Evolutionary conservation across 2,113 vertebrate species (phyloP), one percentile per base, ranked within the genome.

Genomic region (Reinhardtius hippoglossoides): DNA sequence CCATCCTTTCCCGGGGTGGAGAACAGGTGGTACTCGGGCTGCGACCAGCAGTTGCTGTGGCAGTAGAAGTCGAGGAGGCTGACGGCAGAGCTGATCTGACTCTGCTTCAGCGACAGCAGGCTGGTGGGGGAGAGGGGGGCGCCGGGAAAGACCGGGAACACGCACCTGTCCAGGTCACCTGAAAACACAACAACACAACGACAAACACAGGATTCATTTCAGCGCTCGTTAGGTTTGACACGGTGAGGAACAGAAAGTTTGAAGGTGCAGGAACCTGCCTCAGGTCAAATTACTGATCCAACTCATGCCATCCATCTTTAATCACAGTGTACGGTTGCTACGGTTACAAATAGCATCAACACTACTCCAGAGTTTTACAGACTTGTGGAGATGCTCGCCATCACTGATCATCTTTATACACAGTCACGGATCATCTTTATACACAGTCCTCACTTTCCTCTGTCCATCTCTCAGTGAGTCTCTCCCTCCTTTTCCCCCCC

Each of bases 51-150:
- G 92, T 96, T 96, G 89, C 96, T 96, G 74, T 92, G 85, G 94
- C 97, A 99, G 91, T 95, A 95, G 75, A 95, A 95, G 87, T 99
- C 97, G 76, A 99, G 95, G 81, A 96, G 95, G 78, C 95, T 95
- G 71, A 95, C 94, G 67, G 97, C 96, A 9, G 97, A 96, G 89
- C 83, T 88, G 91, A 99, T 95, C 94, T 98, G 96, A 89, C 79
- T 94, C 57, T 94, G 93, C 83, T 96, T 97, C 87, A 98, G 93
- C 20, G 93, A 93, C 91, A 95, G 95, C 83, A 97, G 92, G 85
- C 93, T 96, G 94, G 94, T 89, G 58, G 96, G 95, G 77, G 94
- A 92, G 61, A 98, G 95, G 67, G 95, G 94, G 66, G 92, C 94
- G 76, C 96, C 95, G 27, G 97, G 95, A 6, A 95, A 91, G 87